Evolutionary conservation across 2,797 vertebrate genomes (phyloP), one percentile per base, ranked within the genome.

Genomic region (Petrocephalus sullivani): DNA sequence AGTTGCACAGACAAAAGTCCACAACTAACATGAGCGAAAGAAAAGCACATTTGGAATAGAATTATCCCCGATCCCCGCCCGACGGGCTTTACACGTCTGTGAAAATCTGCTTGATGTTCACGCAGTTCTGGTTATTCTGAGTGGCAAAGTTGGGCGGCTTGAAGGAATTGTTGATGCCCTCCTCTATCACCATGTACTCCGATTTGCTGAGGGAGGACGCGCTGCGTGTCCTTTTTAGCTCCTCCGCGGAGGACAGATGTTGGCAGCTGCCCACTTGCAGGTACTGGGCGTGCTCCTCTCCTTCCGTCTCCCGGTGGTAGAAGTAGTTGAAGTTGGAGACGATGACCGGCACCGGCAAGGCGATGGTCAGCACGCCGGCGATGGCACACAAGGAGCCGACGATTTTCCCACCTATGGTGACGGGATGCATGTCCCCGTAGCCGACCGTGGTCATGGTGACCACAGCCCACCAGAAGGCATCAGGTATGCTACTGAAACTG

Each of bases 321-420:
- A 99, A 99, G 89, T 99, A 99, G 93, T 99, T 99, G 95, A 99
- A 99, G 87, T 99, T 99, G 93, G 98, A 99, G 90, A 99, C 98
- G 64, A 99, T 99, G 86, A 99, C 98, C 0, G 98, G 98, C 90
- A 99, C 98, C 0, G 98, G 98, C 57, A 99, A 93, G 9, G 98
- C 98, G 7, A 99, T 99, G 91, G 98, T 99, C 90, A 99, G 91
- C 89, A 99, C 98, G 0, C 98, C 98, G 0, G 98, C 98, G 78
- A 99, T 99, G 88, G 98, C 98, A 88, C 98, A 99, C 83, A 99
- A 93, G 0, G 98, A 99, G 0, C 98, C 98, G 90, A 99, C 98
- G 1, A 99, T 97, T 94, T 99, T 99, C 8, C 98, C 98, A 46
- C 98, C 98, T 0, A 99, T 97, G 88, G 98, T 99, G 91, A 98